These are phyloP conservation scores for Trichacis sp. DNA, from an alignment of 2,888 invertebrate species.

Conservation along the genomic window DNA sequence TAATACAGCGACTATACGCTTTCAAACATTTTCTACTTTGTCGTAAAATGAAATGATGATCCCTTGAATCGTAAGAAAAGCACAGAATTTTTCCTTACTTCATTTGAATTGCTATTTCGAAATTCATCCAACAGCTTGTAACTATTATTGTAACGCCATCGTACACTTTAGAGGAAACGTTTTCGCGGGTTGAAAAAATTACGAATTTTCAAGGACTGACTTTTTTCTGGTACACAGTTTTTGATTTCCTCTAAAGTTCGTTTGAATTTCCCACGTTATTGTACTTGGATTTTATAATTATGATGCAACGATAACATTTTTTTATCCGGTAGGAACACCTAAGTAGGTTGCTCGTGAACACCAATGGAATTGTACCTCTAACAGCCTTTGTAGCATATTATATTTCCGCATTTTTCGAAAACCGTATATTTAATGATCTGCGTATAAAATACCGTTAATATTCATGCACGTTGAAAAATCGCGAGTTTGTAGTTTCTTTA, in stretches of 20 bases:
- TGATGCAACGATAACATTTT: slow-evolving; percentile 46
- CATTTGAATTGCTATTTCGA: slow-evolving; percentile 17
- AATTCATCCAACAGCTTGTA: slow-evolving; percentile 44
- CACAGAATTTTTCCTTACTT: too few relatives aligned
- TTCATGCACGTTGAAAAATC: background rate
- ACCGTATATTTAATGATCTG: slow-evolving; percentile 35
- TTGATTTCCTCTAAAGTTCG: slow-evolving; percentile 23
- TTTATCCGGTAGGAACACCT: slow-evolving; percentile 65
- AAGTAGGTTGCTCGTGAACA: slow-evolving; percentile 69
- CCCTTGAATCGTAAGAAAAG: too few relatives aligned
- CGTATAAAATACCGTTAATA: background rate
- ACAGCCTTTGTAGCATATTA: slow-evolving; percentile 55
- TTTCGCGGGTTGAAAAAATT: background rate
- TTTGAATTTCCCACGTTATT: slow-evolving; percentile 47
- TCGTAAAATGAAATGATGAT: too few relatives aligned
- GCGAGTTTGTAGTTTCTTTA: too few relatives aligned
- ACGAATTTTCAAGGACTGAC: too few relatives aligned
- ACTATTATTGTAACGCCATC: slow-evolving; percentile 27
- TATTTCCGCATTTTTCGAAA: slow-evolving; percentile 41
- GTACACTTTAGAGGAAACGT: background rate
- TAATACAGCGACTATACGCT: slow-evolving; percentile 14
- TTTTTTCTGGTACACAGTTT: too few relatives aligned
- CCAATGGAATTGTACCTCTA: slow-evolving; percentile 61
- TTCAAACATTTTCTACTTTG: background rate
- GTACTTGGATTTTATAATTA: slow-evolving; percentile 42